These are phyloP conservation scores for Burhinus oedicnemus DNA, from an alignment of 2,113 vertebrate genomes.

Conservation along the genomic window DNA sequence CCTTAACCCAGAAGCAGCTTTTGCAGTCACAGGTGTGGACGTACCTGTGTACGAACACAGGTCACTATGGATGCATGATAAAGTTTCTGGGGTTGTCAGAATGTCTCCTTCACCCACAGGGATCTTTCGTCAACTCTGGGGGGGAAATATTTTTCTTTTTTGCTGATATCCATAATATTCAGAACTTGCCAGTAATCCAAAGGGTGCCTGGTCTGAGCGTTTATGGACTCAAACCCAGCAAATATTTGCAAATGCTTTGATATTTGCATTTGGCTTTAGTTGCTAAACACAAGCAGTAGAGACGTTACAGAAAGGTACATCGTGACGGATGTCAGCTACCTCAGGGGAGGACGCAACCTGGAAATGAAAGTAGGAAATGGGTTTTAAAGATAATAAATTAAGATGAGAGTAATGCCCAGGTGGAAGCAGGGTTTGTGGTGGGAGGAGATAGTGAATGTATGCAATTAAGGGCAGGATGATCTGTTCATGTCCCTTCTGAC, in stretches of 20 bases:
- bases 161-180: accelerated
- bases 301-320: not conserved
- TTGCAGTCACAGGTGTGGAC: not conserved
- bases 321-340: not conserved
- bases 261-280: not conserved
- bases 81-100: not conserved
- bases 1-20: not conserved
- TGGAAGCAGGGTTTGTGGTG: not conserved
- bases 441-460: not conserved
- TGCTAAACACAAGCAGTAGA: not conserved
- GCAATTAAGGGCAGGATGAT: not conserved
- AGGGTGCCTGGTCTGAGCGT: not conserved
- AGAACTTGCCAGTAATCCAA: not conserved
- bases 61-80: not conserved
- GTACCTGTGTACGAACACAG: accelerated
- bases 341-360: not conserved
- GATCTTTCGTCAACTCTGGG: not conserved
- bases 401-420: not conserved
- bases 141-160: not conserved
- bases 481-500: not conserved
- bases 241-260: not conserved
- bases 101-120: not conserved
- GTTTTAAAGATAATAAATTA: not conserved
- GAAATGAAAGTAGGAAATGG: not conserved
- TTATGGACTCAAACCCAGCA: not conserved